Base-by-base conservation (phyloP, 2,113 vertebrate species). In the Atlantisia rogersi region DNA sequence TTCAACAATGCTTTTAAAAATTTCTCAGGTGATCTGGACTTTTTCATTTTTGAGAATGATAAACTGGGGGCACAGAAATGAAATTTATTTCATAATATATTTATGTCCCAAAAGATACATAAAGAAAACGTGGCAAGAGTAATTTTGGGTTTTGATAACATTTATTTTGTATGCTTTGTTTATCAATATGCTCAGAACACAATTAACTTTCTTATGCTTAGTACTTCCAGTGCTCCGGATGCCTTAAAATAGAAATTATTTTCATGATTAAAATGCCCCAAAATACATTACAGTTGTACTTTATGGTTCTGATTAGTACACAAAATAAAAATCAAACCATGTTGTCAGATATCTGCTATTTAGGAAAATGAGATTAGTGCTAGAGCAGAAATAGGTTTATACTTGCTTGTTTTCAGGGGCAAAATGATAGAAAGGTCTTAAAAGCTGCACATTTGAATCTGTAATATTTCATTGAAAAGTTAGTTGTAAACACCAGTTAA, bases 171-270 rank as follows among this genome's bases (percentile, higher is more conserved):
- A 56, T n/a, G 39, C 10, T 83, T 82, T 83, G 11, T 78, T 92
- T 95, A 86, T 68, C 78, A 81, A 78, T 69, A 52, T 62, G 12
- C 39, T 39, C n/a, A 70, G 42, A 83, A 86, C 25, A 88, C 32
- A 84, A 91, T 81, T 44, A 88, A 59, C 35, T n/a, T 84, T 83
- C 76, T 84, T 67, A 37, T 75, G 26, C 7, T 84, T 83, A 62
- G 12, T 59, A 62, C 2, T 89, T 87, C 32, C 14, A 87, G 48
- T 53, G 15, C 16, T 39, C 62, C 64, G 88, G 26, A 31, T 79
- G 44, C n/a, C 82, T 89, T 92, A 94, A 92, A 90, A 86, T 31
- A 64, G 40, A 37, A 60, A 53, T 14, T 65, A 31, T 88, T 95
- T 83, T 88, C 35, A 58, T 79, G 2, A 62, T 35, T 22, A 71